Evolutionary conservation across 2,797 vertebrate genomes (phyloP), one percentile per base, ranked within the genome.

Genomic region (Mormyrops attenuatus): DNA sequence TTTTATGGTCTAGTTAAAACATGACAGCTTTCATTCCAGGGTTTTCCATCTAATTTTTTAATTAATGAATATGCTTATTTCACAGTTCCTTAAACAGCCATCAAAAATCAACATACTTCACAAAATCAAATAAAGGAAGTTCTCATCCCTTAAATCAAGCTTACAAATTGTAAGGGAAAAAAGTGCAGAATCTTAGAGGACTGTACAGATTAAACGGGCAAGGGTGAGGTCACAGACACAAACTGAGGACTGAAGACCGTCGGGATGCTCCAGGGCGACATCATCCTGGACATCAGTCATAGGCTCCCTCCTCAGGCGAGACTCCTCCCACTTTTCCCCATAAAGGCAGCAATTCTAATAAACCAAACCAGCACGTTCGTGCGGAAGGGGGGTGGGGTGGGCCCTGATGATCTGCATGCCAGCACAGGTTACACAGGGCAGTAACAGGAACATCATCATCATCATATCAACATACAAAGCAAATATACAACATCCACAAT

Each of bases 231-330:
- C 50, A 55, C 41, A 44, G 52, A 53, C 49, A n/a, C n/a, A 57
- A 55, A 89, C 38, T 69, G 26, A 84, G 73, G 20, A 84, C 34
- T 13, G 34, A 60, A 34, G 20, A 85, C 41, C 73, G 57, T 89
- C 50, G 7, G 41, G 77, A 89, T 89, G 55, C 15, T 63, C 77
- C 30, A 60, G 52, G 53, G 9, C 26, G 41, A 47, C 53, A 44
- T 87, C 53, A 50, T 63, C 73, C 38, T 84, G 53, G 77, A 85
- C 26, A 89, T 85, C 88, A 38, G 44, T 89, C 77, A 85, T 89
- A 7, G 11, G 53, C 22, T 84, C 53, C 53, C 38, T 82, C 47
- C 80, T 87, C 26, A 5, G 5, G 11, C 15, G 47, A 87, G 26
- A 53, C 22, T 34, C 22, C 11, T 50, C n/a, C 84, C 7, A 53